Percentiles rank a stretch among this genome's conserved stretches.
Evolutionary conservation across 2,888 invertebrate genomes (phyloP).

Genomic region (Microctonus brassicae): DNA sequence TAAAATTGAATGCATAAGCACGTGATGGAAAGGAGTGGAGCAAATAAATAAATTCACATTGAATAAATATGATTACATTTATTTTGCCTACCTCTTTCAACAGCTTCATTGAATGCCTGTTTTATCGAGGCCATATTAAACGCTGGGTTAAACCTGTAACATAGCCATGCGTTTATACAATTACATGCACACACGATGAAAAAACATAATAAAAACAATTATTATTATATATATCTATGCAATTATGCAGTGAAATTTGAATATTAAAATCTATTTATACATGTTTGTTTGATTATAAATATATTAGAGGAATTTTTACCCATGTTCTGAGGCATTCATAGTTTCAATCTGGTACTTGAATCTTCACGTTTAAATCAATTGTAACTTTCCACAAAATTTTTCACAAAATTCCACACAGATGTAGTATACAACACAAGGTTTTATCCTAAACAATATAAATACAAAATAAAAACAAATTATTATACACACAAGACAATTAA

Average conservation of each 20-base stretch:
- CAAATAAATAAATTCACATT: neutral
- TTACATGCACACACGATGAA: conserved; percentile 42
- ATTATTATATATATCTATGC: conserved; percentile 24
- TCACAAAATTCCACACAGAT: conserved; percentile 12
- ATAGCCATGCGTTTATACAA: conserved; percentile 60
- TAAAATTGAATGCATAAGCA: conserved; percentile 2
- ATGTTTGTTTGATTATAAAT: neutral
- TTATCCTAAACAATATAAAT: conserved; percentile 53
- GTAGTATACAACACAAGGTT: neutral
- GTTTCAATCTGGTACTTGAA: conserved; percentile 57
- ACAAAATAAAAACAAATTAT: conserved; percentile 26
- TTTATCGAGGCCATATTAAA: conserved; percentile 95
- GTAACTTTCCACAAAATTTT: conserved; percentile 36
- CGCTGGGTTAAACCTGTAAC: conserved; percentile 89
- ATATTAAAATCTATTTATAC: conserved; percentile 6
- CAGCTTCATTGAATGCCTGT: conserved; percentile 94
- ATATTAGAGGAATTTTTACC: conserved; percentile 72
- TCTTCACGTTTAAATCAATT: conserved; percentile 54
- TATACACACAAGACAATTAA: neutral
- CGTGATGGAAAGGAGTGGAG: conserved; percentile 5
- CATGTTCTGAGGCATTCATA: conserved; percentile 86
- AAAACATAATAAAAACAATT: conserved; percentile 38
- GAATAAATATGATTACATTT: conserved; percentile 1
- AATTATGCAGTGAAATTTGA: conserved; percentile 41
- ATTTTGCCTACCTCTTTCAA: conserved; percentile 84